These are phyloP conservation scores for Epizoanthus stellaris DNA, from an alignment of 92 coral and sea anemone species.

Conservation along the genomic window DNA sequence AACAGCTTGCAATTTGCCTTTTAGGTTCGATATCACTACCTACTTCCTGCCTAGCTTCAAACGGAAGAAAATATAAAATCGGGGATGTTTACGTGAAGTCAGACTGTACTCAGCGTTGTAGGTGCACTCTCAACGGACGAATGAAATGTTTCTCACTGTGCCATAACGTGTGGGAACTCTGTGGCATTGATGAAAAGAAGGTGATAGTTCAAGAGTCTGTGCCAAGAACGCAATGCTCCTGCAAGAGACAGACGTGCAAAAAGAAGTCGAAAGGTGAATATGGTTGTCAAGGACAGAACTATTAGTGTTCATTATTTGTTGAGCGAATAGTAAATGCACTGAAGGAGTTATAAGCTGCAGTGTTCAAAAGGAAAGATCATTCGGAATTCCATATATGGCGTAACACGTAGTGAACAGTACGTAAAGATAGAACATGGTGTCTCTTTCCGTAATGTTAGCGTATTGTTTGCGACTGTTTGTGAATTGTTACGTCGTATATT, in stretches of 20 bases:
- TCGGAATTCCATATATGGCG: too few relatives aligned
- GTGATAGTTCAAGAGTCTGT: conserved; percentile 41
- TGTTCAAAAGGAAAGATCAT: too few relatives aligned
- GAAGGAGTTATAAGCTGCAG: too few relatives aligned
- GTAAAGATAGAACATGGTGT: too few relatives aligned
- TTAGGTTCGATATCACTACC: neutral
- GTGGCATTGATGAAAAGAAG: conserved; percentile 47
- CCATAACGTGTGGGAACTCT: conserved; percentile 52
- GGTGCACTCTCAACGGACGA: conserved; percentile 59
- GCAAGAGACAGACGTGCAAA: conserved; percentile 51
- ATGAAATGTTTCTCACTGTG: conserved; percentile 61
- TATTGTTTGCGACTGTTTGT: too few relatives aligned
- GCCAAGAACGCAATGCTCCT: conserved; percentile 54
- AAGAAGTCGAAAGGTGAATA: conserved; percentile 28
- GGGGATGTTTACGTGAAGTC: conserved; percentile 23
- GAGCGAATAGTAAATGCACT: too few relatives aligned
- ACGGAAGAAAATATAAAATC: conserved; percentile 5
- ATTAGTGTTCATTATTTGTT: too few relatives aligned
- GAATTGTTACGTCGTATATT: too few relatives aligned
- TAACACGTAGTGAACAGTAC: too few relatives aligned
- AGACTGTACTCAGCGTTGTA: conserved; percentile 63
- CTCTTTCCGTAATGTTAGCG: too few relatives aligned
- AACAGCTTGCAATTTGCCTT: neutral
- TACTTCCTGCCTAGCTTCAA: conserved; percentile 3
- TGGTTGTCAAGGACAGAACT: neutral